phyloP scores from a whole-genome alignment of 1,140 invertebrate species.

The Hestina assimilis region DNA sequence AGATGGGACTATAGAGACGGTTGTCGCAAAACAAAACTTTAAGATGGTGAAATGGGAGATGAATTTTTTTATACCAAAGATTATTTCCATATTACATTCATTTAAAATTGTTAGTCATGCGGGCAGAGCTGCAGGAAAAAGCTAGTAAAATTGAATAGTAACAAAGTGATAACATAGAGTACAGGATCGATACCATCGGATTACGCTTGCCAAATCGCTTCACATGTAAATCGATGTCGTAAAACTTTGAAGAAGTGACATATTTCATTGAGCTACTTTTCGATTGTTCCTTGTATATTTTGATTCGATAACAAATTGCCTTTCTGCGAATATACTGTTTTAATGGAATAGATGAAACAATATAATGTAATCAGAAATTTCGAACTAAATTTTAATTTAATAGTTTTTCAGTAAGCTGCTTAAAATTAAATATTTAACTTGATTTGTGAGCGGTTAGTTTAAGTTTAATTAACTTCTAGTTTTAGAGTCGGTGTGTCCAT shows the following conservation, averaged over 20 bases:
- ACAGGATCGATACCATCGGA: conserved; percentile 55
- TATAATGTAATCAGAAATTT: no score
- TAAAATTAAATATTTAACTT: not conserved
- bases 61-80: no score
- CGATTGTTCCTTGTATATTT: not conserved
- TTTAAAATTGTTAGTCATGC: not conserved
- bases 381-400: no score
- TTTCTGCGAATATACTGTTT: no score
- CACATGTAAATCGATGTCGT: conserved; percentile 8
- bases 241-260: conserved; percentile 1
- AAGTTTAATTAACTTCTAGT: not conserved
- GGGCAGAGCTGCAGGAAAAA: no score
- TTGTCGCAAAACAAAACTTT: no score
- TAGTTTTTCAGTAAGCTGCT: not conserved
- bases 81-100: no score
- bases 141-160: no score
- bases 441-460: not conserved
- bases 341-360: no score
- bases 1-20: no score
- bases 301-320: no score
- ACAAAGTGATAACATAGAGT: conserved; percentile 47
- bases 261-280: not conserved
- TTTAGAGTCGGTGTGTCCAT: not conserved
- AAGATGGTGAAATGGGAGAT: no score
- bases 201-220: conserved; percentile 59